Evolutionary conservation across 2,797 vertebrate genomes (phyloP), one percentile per base, ranked within the genome.

Genomic region (Pangasius macronema): DNA sequence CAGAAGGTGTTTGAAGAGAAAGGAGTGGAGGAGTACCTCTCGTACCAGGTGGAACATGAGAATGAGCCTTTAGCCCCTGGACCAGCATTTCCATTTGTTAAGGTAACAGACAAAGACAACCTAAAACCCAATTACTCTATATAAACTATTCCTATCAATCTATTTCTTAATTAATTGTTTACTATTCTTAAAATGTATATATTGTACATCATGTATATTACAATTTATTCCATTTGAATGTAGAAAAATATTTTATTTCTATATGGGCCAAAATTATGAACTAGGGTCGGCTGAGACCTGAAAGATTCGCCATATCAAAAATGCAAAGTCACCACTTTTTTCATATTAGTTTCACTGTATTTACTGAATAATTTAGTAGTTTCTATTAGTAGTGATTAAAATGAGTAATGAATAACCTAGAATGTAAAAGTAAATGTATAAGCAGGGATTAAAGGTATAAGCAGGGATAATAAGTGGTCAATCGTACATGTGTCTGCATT

Each of bases 21-120:
- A 83, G 98, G 98, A 0, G 96, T 99, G 63, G 98, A 99, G 92
- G 97, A 98, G 83, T 99, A 99, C 0, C 96, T 99, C 70, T 95
- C 95, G 51, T 99, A 97, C 90, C 98, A 99, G 90, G 95, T 99
- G 88, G 97, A 99, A 82, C 98, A 99, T 0, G 98, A 99, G 93
- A 97, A 97, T 0, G 97, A 99, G 85, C 98, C 98, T 27, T 98
- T 99, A 88, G 94, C 96, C 5, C 97, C 98, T 0, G 98, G 98
- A 51, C 97, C 98, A 0, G 98, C 98, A 75, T 99, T 99, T 93
- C 95, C 98, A 10, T 98, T 99, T 0, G 97, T 99, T 89, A 98
- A 99, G 97, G 98, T 99, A 87, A 95, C 88, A 46, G 33, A 79
- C 59, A 88, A 83, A 53, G 39, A 82, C 81, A 82, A 5, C 22